phyloP scores from a whole-genome alignment of 1,140 invertebrate species.

The Brachionus rubens region DNA sequence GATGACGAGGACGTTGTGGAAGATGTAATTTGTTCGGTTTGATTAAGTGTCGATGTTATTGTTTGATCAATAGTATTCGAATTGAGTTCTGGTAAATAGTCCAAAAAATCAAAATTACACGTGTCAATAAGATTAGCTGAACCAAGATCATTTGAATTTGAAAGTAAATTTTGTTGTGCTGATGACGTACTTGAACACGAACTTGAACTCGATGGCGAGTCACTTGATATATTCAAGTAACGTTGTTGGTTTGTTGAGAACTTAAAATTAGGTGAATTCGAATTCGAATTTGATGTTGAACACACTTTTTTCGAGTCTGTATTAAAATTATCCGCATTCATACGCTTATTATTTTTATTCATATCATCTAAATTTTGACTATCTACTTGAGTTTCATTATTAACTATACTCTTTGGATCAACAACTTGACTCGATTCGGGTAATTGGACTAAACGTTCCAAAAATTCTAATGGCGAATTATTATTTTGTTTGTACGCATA shows the following conservation, averaged over 20 bases:
- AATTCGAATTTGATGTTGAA: background rate
- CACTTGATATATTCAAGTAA: conserved; percentile 21
- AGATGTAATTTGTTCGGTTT: conserved; percentile 1
- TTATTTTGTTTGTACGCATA: conserved; percentile 19
- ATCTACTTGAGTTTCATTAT: background rate
- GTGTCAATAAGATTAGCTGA: conserved; percentile 40
- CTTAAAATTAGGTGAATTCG: conserved; percentile 33
- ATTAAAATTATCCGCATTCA: background rate
- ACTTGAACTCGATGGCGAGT: conserved; percentile 23
- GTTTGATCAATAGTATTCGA: conserved; percentile 45
- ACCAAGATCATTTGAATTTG: background rate
- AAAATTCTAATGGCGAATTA: conserved; percentile 14
- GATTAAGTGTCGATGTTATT: background rate
- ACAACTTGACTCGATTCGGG: conserved; percentile 36
- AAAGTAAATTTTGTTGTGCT: background rate
- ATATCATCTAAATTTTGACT: background rate
- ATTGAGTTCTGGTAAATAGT: conserved; percentile 43
- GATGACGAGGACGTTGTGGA: background rate
- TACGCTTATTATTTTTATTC: conserved; percentile 17
- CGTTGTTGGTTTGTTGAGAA: background rate
- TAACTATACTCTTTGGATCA: conserved; percentile 39
- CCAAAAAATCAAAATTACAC: conserved; percentile 45
- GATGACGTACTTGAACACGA: background rate
- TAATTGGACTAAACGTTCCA: conserved; percentile 20
- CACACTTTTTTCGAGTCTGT: background rate